A percentile compares a stretch with the other conserved stretches of the same genome.
These are phyloP conservation scores for Halictus rubicundus DNA, from an alignment of 1,140 invertebrate genomes.

Conservation along the genomic window DNA sequence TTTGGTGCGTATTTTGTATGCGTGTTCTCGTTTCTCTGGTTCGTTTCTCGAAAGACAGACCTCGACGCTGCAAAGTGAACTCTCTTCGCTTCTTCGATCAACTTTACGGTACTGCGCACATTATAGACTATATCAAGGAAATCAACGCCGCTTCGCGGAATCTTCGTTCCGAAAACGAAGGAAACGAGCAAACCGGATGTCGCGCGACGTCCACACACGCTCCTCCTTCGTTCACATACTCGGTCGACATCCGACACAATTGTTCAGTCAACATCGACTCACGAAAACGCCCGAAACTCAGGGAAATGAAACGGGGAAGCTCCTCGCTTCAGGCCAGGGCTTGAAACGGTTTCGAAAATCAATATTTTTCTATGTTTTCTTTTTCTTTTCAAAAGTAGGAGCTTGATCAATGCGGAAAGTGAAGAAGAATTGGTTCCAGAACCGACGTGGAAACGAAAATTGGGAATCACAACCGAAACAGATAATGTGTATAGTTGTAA, in stretches of 20 bases:
- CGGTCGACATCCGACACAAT: background rate
- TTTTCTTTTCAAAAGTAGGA: too few relatives aligned
- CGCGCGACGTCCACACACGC: background rate
- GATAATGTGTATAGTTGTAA: too few relatives aligned
- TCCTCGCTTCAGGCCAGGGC: background rate
- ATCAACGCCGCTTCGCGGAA: conserved; percentile 44
- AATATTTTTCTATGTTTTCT: too few relatives aligned
- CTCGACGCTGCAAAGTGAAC: conserved; percentile 28
- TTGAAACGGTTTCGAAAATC: too few relatives aligned
- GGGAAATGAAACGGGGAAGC: too few relatives aligned
- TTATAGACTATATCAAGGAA: conserved; percentile 53
- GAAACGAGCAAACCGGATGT: conserved; percentile 27
- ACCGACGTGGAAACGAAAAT: too few relatives aligned
- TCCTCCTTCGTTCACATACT: background rate
- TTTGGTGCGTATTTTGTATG: conserved; percentile 13
- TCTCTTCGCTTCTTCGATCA: background rate
- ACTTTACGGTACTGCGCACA: conserved; percentile 16
- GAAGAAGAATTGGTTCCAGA: too few relatives aligned
- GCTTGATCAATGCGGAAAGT: too few relatives aligned
- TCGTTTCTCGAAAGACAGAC: conserved; percentile 7
- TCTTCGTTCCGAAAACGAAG: background rate
- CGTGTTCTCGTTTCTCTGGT: background rate
- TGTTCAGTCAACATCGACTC: too few relatives aligned
- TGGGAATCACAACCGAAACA: too few relatives aligned
- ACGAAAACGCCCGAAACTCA: too few relatives aligned